phyloP scores from a whole-genome alignment of 2,888 invertebrate species.

The Alviniconcha strummeri region DNA sequence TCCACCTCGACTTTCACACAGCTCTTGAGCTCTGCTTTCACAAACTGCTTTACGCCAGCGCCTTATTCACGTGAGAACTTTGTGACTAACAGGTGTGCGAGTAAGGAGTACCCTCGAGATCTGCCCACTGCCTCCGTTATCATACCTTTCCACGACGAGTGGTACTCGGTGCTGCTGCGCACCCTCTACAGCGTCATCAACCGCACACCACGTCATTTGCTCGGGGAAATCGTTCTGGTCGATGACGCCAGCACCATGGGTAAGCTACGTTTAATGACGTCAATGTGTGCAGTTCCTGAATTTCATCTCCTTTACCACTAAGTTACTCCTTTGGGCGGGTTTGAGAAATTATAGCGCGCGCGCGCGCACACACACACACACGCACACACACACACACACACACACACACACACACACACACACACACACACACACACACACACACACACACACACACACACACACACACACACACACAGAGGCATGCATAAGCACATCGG shows the following conservation, averaged over 20 bases:
- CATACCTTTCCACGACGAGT: conserved; percentile 56
- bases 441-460: conserved; percentile 9
- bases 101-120: conserved; percentile 36
- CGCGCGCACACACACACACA: background rate
- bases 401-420: background rate
- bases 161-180: conserved; percentile 51
- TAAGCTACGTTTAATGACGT: conserved; percentile 33
- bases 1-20: too few species aligned
- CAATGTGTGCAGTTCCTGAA: background rate
- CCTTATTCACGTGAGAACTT: too few species aligned
- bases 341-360: background rate
- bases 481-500: too few species aligned
- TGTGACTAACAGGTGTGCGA: conserved; percentile 39
- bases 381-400: background rate
- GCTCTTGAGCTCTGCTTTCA: too few species aligned
- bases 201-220: conserved; percentile 47
- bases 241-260: conserved; percentile 54
- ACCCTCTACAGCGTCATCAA: conserved; percentile 58
- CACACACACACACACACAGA: background rate
- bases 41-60: too few species aligned
- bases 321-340: background rate
- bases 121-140: conserved; percentile 50
- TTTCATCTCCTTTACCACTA: background rate
- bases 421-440: conserved; percentile 15
- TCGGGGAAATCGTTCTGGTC: conserved; percentile 53